These are phyloP conservation scores for Colletes latitarsis DNA, from an alignment of 1,140 invertebrate species.

Conservation along the genomic window DNA sequence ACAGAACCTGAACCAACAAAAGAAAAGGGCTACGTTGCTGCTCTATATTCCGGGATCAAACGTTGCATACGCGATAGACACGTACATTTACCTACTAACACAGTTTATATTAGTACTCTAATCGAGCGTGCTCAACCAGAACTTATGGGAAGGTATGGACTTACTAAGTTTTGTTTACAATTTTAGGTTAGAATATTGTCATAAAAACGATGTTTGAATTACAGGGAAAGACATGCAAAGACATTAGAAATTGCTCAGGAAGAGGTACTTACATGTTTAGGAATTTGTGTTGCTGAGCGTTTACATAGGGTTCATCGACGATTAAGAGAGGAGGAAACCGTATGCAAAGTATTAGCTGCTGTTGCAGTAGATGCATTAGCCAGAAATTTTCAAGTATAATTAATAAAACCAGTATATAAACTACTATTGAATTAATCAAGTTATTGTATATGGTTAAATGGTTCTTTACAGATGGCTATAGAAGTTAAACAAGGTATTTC, in stretches of 20 bases:
- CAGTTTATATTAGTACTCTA: slow-evolving; percentile 92
- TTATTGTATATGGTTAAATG: slow-evolving; percentile 11
- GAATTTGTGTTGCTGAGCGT: slow-evolving; percentile 94
- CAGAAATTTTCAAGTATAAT: slow-evolving; percentile 87
- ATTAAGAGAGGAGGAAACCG: slow-evolving; percentile 93
- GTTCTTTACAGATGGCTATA: slow-evolving; percentile 86
- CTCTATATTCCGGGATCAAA: slow-evolving; percentile 92
- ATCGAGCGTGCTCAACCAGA: slow-evolving; percentile 95
- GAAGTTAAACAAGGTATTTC: slow-evolving; percentile 94
- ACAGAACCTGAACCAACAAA: slow-evolving; percentile 91
- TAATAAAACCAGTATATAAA: neutral
- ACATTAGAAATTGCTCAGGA: slow-evolving; percentile 97
- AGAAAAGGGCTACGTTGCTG: slow-evolving; percentile 93
- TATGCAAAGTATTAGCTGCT: slow-evolving; percentile 94
- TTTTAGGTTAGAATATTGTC: neutral
- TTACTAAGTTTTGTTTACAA: slow-evolving; percentile 8
- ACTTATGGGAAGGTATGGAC: slow-evolving; percentile 86
- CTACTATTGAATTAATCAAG: neutral
- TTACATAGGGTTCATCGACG: slow-evolving; percentile 92
- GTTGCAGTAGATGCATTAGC: slow-evolving; percentile 92
- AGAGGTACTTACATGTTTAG: slow-evolving; percentile 95
- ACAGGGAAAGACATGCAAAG: slow-evolving; percentile 94
- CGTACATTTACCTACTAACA: slow-evolving; percentile 92
- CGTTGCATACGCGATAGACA: slow-evolving; percentile 92
- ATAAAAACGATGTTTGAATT: slow-evolving; percentile 70